Percentiles rank a stretch among this genome's conserved stretches.
Evolutionary conservation across 64 coral and sea anemone genomes (phyloP).

Genomic region (Cladopsammia gracilis): DNA sequence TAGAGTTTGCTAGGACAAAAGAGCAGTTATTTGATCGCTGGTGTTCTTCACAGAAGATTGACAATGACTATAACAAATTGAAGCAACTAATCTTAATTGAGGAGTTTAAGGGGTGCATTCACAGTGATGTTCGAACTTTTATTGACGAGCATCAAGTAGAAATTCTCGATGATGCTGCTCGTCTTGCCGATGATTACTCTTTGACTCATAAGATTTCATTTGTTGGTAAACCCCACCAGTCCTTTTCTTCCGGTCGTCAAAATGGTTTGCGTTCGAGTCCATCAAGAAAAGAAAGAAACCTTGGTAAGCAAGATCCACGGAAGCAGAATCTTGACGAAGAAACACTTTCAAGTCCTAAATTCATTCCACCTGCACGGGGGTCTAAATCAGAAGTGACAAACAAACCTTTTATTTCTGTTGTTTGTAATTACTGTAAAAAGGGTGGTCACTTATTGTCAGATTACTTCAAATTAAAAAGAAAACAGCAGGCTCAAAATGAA

Average conservation of each 20-base stretch:
- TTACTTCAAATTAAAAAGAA: slow-evolving; percentile 64
- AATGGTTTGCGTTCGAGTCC: no score
- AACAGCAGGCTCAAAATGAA: slow-evolving; percentile 24
- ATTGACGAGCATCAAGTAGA: background rate
- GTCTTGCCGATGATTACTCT: background rate
- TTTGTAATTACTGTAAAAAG: no score
- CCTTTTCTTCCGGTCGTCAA: background rate
- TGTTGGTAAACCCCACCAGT: slow-evolving; percentile 39
- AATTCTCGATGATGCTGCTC: background rate
- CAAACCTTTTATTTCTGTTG: slow-evolving; percentile 64
- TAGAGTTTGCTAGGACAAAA: no score
- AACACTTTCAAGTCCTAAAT: no score
- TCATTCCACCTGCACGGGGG: background rate
- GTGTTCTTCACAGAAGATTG: no score
- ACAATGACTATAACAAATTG: background rate
- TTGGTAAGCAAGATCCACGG: no score
- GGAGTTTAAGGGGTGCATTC: slow-evolving; percentile 61
- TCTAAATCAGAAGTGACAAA: slow-evolving; percentile 2
- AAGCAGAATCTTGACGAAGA: no score
- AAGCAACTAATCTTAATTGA: slow-evolving; percentile 43
- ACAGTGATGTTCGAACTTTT: background rate
- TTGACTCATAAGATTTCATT: background rate
- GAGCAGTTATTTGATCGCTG: no score
- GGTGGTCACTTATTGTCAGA: slow-evolving; percentile 73
- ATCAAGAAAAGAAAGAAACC: no score